Base-by-base conservation (phyloP, 2,113 vertebrate species). In the Arizona elegans region DNA sequence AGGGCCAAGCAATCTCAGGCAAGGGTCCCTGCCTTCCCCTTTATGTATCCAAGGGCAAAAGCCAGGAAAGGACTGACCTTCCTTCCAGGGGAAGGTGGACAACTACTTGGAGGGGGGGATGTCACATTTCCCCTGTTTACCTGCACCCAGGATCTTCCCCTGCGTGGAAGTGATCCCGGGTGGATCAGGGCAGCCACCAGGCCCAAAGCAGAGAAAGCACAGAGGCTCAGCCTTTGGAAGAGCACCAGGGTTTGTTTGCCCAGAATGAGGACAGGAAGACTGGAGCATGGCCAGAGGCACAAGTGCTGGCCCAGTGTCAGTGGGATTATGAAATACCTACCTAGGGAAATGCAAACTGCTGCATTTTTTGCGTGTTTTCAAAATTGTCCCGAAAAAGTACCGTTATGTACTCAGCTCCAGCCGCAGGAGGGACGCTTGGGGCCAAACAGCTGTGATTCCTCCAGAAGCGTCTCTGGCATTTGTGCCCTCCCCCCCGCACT, bases 251-350 rank as follows among this genome's bases (percentile, higher is more conserved):
- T 95, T 97, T 17, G 70, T 87, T 94, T 96, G 98, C 97, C 97
- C 85, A 97, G 96, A 95, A n/a, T 93, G 96, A 97, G 94, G 97
- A 98, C 98, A 97, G 97, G 94, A 96, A 97, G 98, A 98, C 98
- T 98, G 98, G 98, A 98, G 98, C 97, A 97, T 97, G 98, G 99
- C 98, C 98, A 98, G 96, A 96, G 92, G 96, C 96, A 96, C 98
- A 98, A 98, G 98, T 99, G 98, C 50, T 62, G 65, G 55, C 98
- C 97, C 94, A 8, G 96, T 97, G 96, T 97, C 97, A 97, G 96
- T 93, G 93, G 96, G 97, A 96, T 97, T 98, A 96, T 96, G 97
- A 98, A 98, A 97, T 98, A 97, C 98, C 98, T 98, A 98, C 96
- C 94, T 94, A 95, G 96, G 95, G 96, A 97, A 96, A 96, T 94